Percentiles rank a stretch among this genome's conserved stretches.
phyloP scores from a whole-genome alignment of 2,888 invertebrate species.

The Cantharis flavilabris region DNA sequence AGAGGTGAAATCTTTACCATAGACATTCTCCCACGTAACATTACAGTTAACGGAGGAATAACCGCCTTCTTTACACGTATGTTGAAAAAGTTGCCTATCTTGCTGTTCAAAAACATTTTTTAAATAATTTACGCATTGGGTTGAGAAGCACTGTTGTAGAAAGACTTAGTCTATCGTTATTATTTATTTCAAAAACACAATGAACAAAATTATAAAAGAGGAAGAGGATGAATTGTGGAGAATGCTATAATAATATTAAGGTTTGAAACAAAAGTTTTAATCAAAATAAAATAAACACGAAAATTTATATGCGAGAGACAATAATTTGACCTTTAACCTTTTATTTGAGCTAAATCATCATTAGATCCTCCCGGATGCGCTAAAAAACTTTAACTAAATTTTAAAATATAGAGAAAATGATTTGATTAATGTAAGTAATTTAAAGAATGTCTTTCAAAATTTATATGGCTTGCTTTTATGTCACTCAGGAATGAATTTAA shows the following conservation, averaged over 20 bases:
- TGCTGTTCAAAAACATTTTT: no score
- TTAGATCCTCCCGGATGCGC: background rate
- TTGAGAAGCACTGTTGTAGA: no score
- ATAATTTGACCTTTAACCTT: background rate
- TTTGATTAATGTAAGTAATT: background rate
- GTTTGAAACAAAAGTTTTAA: background rate
- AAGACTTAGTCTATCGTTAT: no score
- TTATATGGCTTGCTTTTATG: background rate
- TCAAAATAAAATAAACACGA: background rate
- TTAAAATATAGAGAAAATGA: background rate
- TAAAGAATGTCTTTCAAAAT: background rate
- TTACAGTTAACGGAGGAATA: no score
- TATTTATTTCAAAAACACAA: background rate
- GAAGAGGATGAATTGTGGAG: background rate
- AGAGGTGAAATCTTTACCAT: no score
- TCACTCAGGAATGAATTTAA: background rate
- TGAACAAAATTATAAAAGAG: background rate
- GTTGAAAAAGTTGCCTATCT: no score
- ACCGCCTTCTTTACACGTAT: no score
- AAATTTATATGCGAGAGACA: background rate
- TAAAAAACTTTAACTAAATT: background rate
- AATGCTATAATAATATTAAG: background rate
- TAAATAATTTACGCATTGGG: no score
- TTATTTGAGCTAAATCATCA: background rate
- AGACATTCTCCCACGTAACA: no score